Evolutionary conservation across 1,140 invertebrate genomes (phyloP), one percentile per base, ranked within the genome.

Genomic region (Leptestheria dahalacensis): DNA sequence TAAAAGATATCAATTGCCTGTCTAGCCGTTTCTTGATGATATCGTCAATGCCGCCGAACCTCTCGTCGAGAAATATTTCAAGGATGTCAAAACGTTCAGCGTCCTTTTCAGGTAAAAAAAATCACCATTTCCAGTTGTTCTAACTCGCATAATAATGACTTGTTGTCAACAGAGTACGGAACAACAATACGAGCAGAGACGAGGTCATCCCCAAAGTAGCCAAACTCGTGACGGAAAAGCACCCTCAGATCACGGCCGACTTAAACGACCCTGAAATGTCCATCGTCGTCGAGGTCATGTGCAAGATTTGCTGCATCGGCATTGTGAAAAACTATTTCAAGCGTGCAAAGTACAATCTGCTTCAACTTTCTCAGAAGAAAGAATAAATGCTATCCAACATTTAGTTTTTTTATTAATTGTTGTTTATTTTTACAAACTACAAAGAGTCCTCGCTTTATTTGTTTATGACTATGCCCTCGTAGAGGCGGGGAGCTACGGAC

Each of bases 281-380:
- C 18, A 78, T 91, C 47, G 75, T 89, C 59, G 79, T 90, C 28
- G 87, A 90, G 75, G 76, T 90, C 6, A 79, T 90, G 57, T 81
- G 82, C 64, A 75, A 74, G 4, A 70, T 78, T 62, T 84, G 81
- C 56, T 77, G 83, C 50, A 60, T 88, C 1, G 77, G 78, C 46
- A 76, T 86, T 23, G 74, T 83, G 18, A 80, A 79, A 2, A 71
- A 84, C 66, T 86, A 83, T 70, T 73, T 77, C 62, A 75, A 77
- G 59, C 78, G 76, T 56, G 82, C 78, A 60, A 86, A 85, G 65
- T 86, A 83, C 65, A 86, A 86, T 73, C 70, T 86, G 21, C 20
- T 74, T 12, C 77, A 78, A 68, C 66, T 77, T 23, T 58, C 51
- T n/a, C 51, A 61, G 47, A 61, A 61, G 47, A 49, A 23, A 10